Evolutionary conservation across 2,113 vertebrate genomes (phyloP).

Genomic region (Sphyrna mokarran): DNA sequence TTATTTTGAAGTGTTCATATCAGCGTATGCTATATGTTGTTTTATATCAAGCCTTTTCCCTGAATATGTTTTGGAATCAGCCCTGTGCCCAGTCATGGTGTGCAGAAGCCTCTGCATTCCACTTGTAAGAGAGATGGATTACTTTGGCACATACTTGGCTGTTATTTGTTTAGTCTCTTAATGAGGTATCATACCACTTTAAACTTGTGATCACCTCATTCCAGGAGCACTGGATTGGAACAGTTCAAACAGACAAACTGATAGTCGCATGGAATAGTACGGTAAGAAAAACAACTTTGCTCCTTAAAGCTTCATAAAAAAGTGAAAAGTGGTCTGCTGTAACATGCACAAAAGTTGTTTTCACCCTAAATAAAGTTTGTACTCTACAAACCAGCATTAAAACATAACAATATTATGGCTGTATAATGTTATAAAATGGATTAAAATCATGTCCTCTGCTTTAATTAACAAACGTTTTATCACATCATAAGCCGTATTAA

Average conservation of each 20-base stretch:
- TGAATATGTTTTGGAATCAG: neutral
- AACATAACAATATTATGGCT: neutral
- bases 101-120: neutral
- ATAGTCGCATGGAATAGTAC: neutral
- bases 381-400: neutral
- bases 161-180: neutral
- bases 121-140: no score
- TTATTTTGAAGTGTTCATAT: conserved; percentile 23
- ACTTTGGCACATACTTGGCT: neutral
- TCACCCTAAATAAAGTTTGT: neutral
- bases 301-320: neutral
- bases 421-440: neutral
- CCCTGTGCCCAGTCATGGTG: neutral
- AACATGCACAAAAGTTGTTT: neutral
- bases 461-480: neutral
- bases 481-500: conserved; percentile 13
- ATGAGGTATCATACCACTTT: neutral
- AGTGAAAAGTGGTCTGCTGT: neutral
- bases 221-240: conserved; percentile 2
- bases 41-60: neutral
- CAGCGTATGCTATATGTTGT: neutral
- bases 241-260: neutral
- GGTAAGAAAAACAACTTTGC: neutral
- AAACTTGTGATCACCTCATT: neutral
- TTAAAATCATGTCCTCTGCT: neutral